Evolutionary conservation across 2,797 vertebrate species (phyloP).

Genomic region (Pipistrellus kuhlii): DNA sequence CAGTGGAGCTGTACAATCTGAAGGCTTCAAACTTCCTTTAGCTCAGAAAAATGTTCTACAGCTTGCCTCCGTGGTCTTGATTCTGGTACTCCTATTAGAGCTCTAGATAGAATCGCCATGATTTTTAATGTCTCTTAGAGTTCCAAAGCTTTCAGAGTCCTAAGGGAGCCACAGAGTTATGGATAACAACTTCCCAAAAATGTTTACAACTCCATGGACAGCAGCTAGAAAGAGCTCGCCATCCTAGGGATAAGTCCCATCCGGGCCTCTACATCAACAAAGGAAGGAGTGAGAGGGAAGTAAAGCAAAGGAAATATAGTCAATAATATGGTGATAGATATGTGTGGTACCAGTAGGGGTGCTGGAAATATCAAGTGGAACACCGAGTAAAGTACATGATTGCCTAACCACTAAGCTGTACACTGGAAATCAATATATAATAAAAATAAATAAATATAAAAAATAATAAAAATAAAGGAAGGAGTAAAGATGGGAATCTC

Average conservation of each 20-base stretch:
- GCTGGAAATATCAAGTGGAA: not conserved
- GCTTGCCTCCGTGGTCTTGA: not conserved
- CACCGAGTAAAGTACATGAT: not conserved
- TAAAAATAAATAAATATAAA: not conserved
- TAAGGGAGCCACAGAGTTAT: not conserved
- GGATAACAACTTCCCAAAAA: not conserved
- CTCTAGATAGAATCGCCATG: not conserved
- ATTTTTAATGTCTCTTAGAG: not conserved
- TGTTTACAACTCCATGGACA: not conserved
- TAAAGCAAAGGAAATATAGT: not conserved
- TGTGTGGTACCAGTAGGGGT: not conserved
- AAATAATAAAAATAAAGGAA: not conserved
- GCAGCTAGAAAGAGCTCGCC: not conserved
- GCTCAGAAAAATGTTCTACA: not conserved
- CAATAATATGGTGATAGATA: not conserved
- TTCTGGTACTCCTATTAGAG: not conserved
- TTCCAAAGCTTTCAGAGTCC: not conserved
- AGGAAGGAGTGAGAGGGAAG: not conserved
- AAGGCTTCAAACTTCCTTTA: not conserved
- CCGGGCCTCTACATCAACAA: not conserved
- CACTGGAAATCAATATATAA: not conserved
- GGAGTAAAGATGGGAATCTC: not conserved
- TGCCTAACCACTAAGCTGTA: not conserved
- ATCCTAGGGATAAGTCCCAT: not conserved
- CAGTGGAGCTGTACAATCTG: not conserved